Base-by-base conservation (phyloP, 2,888 invertebrate species). In the Miltochrista miniata region DNA sequence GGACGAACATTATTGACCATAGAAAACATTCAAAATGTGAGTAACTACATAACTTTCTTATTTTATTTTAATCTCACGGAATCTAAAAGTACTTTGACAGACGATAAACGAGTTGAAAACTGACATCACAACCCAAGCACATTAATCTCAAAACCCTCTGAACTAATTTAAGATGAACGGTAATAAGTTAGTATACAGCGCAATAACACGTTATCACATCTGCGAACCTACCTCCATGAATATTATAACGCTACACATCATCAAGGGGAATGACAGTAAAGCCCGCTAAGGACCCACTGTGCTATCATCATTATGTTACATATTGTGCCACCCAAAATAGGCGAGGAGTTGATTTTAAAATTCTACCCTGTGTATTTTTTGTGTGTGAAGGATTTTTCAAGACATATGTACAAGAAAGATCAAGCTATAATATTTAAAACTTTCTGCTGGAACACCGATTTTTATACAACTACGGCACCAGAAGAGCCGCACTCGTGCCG, bases 291-390 rank as follows among this genome's bases (percentile, higher is more conserved):
- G 73, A 61, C 51, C 64, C 65, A 50, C 56, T 54, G 46, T 40
- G 66, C 68, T 61, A 77, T 77, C 74, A 77, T 70, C 79, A 73
- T 79, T 77, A 76, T 56, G 54, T 52, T 61, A 68, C 76, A 73
- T 75, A 76, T 72, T 71, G 72, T 68, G 57, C 54, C 64, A 66
- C 71, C 56, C 59, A 69, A 61, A 68, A 51, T 56, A 63, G 64
- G 8, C 41, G 10, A 38, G 58, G 67, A 69, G 67, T 43, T 43
- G 48, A 53, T 48, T 51, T 37, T 40, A 14, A 51, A 45, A 45
- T 54, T 51, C 40, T 11, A 35, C 7, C 8, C 31, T 24, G 8
- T 8, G n/a, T n/a, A n/a, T n/a, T n/a, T n/a, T n/a, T n/a, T n/a
- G n/a, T n/a, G n/a, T n/a, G n/a, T n/a, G n/a, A n/a, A n/a, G n/a